Evolutionary conservation across 2,113 vertebrate genomes (phyloP).

Genomic region (Pteronura brasiliensis): DNA sequence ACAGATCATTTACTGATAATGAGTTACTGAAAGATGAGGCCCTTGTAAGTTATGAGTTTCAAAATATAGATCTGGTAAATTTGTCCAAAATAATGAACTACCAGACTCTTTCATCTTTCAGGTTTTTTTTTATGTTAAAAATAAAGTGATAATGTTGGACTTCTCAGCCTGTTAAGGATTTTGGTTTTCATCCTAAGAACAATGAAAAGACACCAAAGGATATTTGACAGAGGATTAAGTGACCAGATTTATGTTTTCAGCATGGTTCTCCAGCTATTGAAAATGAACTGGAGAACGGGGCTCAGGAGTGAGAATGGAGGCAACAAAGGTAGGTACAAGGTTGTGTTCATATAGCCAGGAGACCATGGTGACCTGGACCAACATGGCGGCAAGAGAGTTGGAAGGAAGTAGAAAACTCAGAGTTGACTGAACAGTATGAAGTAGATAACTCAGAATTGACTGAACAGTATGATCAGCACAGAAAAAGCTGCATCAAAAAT

Average conservation of each 20-base stretch:
- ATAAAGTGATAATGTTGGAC: background rate
- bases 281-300: background rate
- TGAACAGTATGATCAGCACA: background rate
- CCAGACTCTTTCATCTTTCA: background rate
- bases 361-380: background rate
- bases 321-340: background rate
- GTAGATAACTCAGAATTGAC: background rate
- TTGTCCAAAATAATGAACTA: background rate
- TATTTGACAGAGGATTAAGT: background rate
- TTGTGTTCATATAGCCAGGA: background rate
- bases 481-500: background rate
- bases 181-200: conserved; percentile 5
- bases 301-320: background rate
- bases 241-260: background rate
- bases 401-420: background rate
- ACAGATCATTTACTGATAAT: conserved; percentile 10
- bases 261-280: background rate
- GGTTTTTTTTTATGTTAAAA: background rate
- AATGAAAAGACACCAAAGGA: background rate
- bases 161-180: background rate
- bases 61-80: background rate
- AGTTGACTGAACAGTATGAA: background rate
- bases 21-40: background rate
- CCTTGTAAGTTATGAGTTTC: background rate
- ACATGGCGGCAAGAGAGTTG: background rate